phyloP scores from a whole-genome alignment of 1,140 invertebrate species.

The Oscheius sp. region DNA sequence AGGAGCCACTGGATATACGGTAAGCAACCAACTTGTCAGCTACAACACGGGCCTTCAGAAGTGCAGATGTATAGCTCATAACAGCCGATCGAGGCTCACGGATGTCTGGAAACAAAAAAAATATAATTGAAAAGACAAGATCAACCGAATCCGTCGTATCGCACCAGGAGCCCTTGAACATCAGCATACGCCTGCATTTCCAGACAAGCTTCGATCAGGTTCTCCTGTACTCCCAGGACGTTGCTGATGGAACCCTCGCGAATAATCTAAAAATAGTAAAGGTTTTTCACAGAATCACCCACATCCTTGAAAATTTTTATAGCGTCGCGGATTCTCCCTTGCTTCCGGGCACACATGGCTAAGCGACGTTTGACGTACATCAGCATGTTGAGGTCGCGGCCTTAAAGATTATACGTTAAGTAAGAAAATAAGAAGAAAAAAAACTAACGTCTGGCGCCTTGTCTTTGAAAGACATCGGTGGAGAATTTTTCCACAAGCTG shows the following conservation, averaged over 20 bases:
- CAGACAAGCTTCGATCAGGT: constrained; percentile 88
- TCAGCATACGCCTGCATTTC: constrained; percentile 96
- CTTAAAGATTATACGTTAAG: constrained; percentile 52
- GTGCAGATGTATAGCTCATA: constrained; percentile 92
- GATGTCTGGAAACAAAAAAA: constrained; percentile 70
- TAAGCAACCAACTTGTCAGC: constrained; percentile 75
- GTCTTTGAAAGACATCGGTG: constrained; percentile 68
- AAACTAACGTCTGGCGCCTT: constrained; percentile 17
- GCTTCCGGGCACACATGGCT: constrained; percentile 92
- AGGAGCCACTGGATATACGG: constrained; percentile 24
- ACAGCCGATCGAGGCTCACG: constrained; percentile 90
- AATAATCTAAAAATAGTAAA: constrained; percentile 70
- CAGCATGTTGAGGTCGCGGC: constrained; percentile 86
- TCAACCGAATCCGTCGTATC: constrained; percentile 73
- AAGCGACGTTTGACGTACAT: constrained; percentile 89
- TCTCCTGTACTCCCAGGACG: constrained; percentile 93
- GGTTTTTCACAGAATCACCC: too few relatives aligned
- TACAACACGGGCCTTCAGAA: constrained; percentile 85
- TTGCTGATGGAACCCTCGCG: constrained; percentile 95
- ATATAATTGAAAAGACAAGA: too few relatives aligned
- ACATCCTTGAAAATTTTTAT: constrained; percentile 94
- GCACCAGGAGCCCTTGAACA: constrained; percentile 88
- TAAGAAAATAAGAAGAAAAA: constrained; percentile 10
- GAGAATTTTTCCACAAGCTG: constrained; percentile 69
- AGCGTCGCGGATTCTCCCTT: constrained; percentile 88